Evolutionary conservation across 2,888 invertebrate genomes (phyloP), one percentile per base, ranked within the genome.

Genomic region (Macrophya annulata): DNA sequence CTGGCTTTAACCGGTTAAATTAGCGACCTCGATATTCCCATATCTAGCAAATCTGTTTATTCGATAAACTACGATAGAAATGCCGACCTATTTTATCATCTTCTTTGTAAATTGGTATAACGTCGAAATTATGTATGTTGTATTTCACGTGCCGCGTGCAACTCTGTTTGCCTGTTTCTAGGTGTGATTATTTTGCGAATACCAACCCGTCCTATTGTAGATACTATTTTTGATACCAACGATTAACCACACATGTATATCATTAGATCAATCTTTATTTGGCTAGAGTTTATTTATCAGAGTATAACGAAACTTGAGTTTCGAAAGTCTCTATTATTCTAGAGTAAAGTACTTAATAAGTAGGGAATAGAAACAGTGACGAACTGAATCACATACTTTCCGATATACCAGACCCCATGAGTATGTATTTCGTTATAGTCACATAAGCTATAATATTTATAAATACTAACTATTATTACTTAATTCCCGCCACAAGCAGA

Each of bases 1-100:
- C 87, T 89, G 88, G 88, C 87, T 87, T 89, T 86, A 90, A 90
- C 90, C 90, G 90, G 89, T 91, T 90, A 88, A 87, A 72, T 87
- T 88, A 86, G 85, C 87, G 85, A 85, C 85, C 86, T 79, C 86
- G 72, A 84, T 87, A 84, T 89, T 88, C 84, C 89, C 90, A 89
- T 90, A 90, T 90, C 90, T 88, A 89, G 90, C 77, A 88, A 88
- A 90, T 89, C 81, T 81, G 59, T n/a, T 81, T 43, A 51, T 81
- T 62, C 62, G 59, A 81, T 62, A 21, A 81, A 21, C 15, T 62
- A 43, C 9, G 43, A 62, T 43, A 40, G 81, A 59, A 21, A 77
- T 37, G 51, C 59, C 62, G 21, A 21, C 40, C 81, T 62, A 62
- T 81, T 81, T 81, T 84, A 37, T 48, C 45, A 43, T 21, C 15